phyloP scores from a whole-genome alignment of 2,113 vertebrate species.

The Megaleporinus macrocephalus region DNA sequence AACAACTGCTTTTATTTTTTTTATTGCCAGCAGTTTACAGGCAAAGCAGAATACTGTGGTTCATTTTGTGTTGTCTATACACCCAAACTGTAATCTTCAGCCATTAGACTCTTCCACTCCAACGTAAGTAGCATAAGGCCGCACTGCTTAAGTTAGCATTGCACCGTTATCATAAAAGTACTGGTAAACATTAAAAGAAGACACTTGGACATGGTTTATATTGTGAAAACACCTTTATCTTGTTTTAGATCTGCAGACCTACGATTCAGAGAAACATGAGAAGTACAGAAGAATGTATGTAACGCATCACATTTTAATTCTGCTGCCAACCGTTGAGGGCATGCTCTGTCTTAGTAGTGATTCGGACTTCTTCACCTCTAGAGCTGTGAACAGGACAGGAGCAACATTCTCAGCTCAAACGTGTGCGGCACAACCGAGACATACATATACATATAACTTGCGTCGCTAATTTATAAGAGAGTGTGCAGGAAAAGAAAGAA shows the following conservation, averaged over 20 bases:
- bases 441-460: conserved; percentile 28
- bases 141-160: too few species aligned
- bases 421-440: neutral
- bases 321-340: neutral
- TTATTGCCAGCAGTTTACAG: too few species aligned
- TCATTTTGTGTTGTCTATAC: too few species aligned
- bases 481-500: neutral
- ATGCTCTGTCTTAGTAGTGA: neutral
- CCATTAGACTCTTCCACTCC: too few species aligned
- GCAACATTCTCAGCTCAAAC: neutral
- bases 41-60: too few species aligned
- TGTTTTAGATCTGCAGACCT: conserved; percentile 11
- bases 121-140: too few species aligned
- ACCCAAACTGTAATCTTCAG: too few species aligned
- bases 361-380: too few species aligned
- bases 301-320: neutral
- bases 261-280: conserved; percentile 15
- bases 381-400: neutral
- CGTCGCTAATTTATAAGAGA: neutral
- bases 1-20: too few species aligned
- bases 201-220: neutral
- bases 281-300: neutral
- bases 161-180: neutral
- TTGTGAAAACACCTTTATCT: conserved; percentile 48
- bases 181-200: neutral